Percentiles rank a stretch among this genome's conserved stretches.
phyloP scores from a whole-genome alignment of 2,113 vertebrate species.

The Oceanites oceanicus region DNA sequence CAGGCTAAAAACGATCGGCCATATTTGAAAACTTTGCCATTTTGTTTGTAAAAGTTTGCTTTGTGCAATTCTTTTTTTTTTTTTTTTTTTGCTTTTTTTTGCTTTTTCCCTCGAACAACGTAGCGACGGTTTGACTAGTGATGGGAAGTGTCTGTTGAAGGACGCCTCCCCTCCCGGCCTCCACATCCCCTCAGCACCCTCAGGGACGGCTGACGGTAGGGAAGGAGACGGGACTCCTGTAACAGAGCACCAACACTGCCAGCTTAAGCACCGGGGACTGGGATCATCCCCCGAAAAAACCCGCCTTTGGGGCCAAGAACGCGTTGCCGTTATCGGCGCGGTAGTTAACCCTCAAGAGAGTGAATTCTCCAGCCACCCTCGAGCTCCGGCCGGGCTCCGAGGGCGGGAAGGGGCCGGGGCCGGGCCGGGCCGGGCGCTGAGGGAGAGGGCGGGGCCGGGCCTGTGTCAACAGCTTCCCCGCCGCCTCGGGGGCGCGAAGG shows the following conservation, averaged over 20 bases:
- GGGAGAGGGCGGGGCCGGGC: not conserved
- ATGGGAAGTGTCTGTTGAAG: accelerated
- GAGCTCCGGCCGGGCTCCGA: not conserved
- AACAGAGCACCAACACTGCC: not conserved
- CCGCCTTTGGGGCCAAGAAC: not conserved
- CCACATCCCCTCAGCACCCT: not conserved
- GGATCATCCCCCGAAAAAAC: too few relatives aligned
- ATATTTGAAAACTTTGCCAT: not conserved
- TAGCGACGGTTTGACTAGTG: too few relatives aligned
- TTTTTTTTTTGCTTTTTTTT: too few relatives aligned
- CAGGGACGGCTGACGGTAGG: too few relatives aligned
- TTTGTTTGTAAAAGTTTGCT: not conserved
- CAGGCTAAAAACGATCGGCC: not conserved
- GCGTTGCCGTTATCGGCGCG: not conserved
- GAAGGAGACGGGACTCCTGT: accelerated
- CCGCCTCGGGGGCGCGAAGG: not conserved
- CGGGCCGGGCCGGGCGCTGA: not conserved
- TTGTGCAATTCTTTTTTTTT: too few relatives aligned
- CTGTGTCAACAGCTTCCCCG: conserved; percentile 35
- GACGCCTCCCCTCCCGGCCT: too few relatives aligned
- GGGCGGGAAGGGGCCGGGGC: not conserved
- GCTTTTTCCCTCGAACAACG: accelerated
- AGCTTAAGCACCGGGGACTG: not conserved
- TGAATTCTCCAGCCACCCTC: accelerated
- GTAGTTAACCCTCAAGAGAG: accelerated